Base-by-base conservation (phyloP, 2,113 vertebrate genomes). In the Garra rufa region DNA sequence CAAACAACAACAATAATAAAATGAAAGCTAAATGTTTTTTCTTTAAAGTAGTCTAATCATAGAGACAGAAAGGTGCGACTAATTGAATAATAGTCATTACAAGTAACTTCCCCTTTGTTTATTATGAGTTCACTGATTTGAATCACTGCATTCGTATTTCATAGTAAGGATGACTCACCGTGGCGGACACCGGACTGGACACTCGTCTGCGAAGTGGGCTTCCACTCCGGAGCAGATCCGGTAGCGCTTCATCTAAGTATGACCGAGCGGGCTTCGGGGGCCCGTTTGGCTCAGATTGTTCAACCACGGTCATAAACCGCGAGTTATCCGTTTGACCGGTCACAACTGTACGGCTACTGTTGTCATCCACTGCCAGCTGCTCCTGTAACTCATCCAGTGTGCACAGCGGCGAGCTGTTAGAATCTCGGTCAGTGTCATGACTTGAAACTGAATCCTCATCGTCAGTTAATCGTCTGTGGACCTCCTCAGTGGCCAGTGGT, bases 131-230 rank as follows among this genome's bases (percentile, higher is more conserved):
- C 21, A n/a, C 11, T 59, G 34, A 15, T 59, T n/a, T 63, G 4
- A 67, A 65, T 44, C 9, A 38, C 50, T 71, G 67, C 7, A 3
- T 24, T 28, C n/a, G n/a, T n/a, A n/a, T n/a, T n/a, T n/a, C 6
- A 70, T 14, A 52, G 13, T 10, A 65, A 75, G 10, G 3, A 76
- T 76, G 28, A 50, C 43, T 73, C 83, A 94, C 94, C 87, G 94
- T 93, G 30, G 91, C 91, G 43, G 91, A 92, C 90, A 94, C 92
- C 1, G 93, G 93, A 52, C 92, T 93, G 65, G 94, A 94, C 81
- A 92, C 90, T 26, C 94, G 90, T 77, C 94, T 89, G 67, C 88
- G 15, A 0, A 95, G 91, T 0, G 91, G 88, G 57, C 91, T 89
- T 41, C 93, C 92, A 6, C 86, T 91, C 50, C 90, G 91, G 28